Evolutionary conservation across 1,140 invertebrate species (phyloP), one percentile per base, ranked within the genome.

Genomic region (Pseudomyrmex cubaensis): DNA sequence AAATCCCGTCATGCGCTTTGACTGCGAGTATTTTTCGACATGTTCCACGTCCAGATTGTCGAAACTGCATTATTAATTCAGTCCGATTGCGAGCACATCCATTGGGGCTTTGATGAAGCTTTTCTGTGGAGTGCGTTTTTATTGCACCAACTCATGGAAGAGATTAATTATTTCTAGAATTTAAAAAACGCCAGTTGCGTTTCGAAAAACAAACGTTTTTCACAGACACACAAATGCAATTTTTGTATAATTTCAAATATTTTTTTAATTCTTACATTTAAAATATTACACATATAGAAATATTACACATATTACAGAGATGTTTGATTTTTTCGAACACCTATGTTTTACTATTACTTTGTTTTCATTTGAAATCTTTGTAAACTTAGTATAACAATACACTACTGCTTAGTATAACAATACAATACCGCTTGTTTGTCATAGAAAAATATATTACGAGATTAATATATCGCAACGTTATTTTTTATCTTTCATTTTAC

Each of bases 11-110:
- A 59, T 50, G 44, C 50, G 25, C 22, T 61, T 80, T 59, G 46
- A 80, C n/a, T 48, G 50, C 8, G 54, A 80, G 22, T 59, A 61
- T 50, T 80, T 78, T 80, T 80, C n/a, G 57, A 48, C 54, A 57
- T 57, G 9, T 46, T 77, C 17, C 25, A 50, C 8, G 13, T 72
- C 7, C 54, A 59, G 10, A 70, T 70, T 70, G 48, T 50, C 48
- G 12, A 54, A 76, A 66, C 7, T 76, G 54, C n/a, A 80, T 80
- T 80, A 80, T 78, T 70, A 78, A 78, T 80, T 61, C 22, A 20
- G 35, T 78, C 15, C 35, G 15, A 56, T 4, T 64, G 25, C 20
- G 15, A 70, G 46, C 2, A 76, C 12, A 62, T 61, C 22, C 56
- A 46, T 72, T 17, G n/a, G 35, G 44, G 12, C n/a, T 50, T 72